phyloP scores from a whole-genome alignment of 2,797 vertebrate species.

The Halcyon leucocephala region DNA sequence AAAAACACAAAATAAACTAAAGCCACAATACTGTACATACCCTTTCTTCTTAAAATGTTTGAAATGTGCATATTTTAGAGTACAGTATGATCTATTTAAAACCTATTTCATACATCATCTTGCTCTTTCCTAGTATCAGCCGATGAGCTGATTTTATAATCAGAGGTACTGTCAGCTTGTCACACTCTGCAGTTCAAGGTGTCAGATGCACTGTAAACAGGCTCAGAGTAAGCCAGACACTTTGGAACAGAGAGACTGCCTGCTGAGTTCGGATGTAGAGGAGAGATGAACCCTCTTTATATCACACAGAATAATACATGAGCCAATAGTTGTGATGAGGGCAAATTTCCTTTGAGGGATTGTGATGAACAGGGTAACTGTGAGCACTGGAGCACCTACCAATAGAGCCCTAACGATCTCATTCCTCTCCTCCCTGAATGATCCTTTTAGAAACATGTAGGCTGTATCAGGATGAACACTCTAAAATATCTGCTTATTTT shows the following conservation, averaged over 20 bases:
- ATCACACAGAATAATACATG: constrained; percentile 55
- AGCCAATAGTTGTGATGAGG: constrained; percentile 34
- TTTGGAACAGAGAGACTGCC: neutral
- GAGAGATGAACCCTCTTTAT: neutral
- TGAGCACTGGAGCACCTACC: neutral
- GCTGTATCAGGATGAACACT: neutral
- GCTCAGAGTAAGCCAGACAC: neutral
- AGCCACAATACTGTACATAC: neutral
- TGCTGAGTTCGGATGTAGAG: neutral
- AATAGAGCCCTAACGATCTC: neutral
- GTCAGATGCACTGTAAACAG: constrained; percentile 24
- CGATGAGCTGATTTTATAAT: constrained; percentile 35
- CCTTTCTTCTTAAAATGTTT: neutral
- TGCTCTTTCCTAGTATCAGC: neutral
- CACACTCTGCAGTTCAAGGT: constrained; percentile 40
- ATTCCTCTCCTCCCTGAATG: neutral
- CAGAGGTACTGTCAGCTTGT: constrained; percentile 1
- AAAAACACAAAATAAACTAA: neutral
- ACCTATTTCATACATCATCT: neutral
- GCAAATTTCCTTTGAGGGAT: constrained; percentile 30
- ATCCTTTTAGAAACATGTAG: neutral
- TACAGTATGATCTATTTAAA: neutral
- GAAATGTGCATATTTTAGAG: neutral
- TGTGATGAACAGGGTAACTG: neutral
- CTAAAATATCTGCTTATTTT: neutral